These are phyloP conservation scores for Oegoconia quadripuncta DNA, from an alignment of 2,888 invertebrate genomes.

Conservation along the genomic window DNA sequence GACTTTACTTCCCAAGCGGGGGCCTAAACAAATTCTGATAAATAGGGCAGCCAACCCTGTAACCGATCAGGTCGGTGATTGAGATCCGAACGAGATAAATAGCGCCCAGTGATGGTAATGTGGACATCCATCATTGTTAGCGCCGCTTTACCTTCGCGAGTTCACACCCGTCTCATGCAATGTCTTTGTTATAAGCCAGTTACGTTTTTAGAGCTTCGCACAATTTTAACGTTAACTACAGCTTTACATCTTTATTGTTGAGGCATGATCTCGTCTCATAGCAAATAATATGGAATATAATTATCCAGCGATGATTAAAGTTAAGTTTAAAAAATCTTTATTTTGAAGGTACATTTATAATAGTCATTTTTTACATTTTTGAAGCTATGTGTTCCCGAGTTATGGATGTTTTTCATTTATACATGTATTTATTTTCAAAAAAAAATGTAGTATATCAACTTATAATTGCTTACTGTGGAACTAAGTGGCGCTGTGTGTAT, in stretches of 20 bases:
- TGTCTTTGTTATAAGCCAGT: background rate
- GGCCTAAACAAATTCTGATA: constrained; percentile 8
- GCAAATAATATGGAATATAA: too few relatives aligned
- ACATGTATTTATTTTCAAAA: too few relatives aligned
- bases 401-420: too few relatives aligned
- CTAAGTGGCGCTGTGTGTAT: too few relatives aligned
- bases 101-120: constrained; percentile 48
- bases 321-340: too few relatives aligned
- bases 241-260: background rate
- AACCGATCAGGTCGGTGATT: constrained; percentile 28
- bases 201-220: background rate
- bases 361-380: too few relatives aligned
- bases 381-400: too few relatives aligned
- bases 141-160: constrained; percentile 5
- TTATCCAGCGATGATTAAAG: too few relatives aligned
- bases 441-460: too few relatives aligned
- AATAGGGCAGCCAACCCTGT: constrained; percentile 5
- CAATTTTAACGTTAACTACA: background rate
- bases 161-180: constrained; percentile 3
- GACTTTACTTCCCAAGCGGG: background rate
- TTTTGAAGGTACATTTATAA: too few relatives aligned
- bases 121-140: constrained; percentile 59
- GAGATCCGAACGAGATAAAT: constrained; percentile 49
- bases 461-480: too few relatives aligned
- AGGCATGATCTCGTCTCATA: background rate